Evolutionary conservation across 2,797 vertebrate genomes (phyloP).

Genomic region (Pempheris klunzingeri): DNA sequence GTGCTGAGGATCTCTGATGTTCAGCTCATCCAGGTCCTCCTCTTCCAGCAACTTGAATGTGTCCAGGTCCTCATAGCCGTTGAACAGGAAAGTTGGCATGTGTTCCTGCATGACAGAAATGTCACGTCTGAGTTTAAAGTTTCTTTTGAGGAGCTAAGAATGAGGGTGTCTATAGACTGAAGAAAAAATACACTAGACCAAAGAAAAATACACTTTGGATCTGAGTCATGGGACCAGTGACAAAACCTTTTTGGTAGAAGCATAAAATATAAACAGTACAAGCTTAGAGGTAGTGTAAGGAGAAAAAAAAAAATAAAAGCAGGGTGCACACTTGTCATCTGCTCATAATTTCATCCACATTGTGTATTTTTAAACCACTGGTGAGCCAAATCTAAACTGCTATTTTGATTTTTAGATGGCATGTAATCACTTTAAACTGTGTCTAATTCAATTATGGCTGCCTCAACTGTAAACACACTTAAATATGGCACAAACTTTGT

Average conservation of each 20-base stretch:
- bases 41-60: constrained; percentile 98
- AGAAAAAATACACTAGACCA: background rate
- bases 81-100: constrained; percentile 98
- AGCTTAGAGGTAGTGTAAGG: background rate
- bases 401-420: constrained; percentile 36
- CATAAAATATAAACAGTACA: background rate
- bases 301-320: background rate
- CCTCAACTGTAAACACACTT: constrained; percentile 24
- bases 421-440: constrained; percentile 34
- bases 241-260: background rate
- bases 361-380: constrained; percentile 46
- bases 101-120: constrained; percentile 88
- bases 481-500: constrained; percentile 24
- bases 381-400: constrained; percentile 36
- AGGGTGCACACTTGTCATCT: constrained; percentile 26
- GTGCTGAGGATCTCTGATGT: constrained; percentile 96
- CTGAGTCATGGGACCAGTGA: background rate
- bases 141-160: background rate
- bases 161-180: background rate
- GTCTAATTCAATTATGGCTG: constrained; percentile 15
- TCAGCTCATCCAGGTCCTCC: constrained; percentile 97
- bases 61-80: constrained; percentile 98
- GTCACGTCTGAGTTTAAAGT: background rate
- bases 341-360: constrained; percentile 36
- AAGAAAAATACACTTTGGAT: constrained; percentile 30